Percentiles rank a stretch among this genome's conserved stretches.
Conservation (phyloP, 1,140 invertebrate species). For the Psix sp. region DNA sequence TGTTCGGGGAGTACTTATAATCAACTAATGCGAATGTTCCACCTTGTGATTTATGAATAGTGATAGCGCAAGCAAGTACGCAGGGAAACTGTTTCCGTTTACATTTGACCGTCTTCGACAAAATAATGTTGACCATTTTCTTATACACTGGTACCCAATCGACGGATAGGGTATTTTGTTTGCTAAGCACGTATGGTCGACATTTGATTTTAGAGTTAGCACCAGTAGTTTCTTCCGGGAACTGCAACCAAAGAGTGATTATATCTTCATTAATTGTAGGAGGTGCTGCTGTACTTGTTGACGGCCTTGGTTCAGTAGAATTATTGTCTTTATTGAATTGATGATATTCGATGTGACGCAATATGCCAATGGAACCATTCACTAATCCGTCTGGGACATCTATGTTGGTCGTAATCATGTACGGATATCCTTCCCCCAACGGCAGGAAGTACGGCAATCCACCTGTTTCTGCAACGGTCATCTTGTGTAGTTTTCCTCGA, state of each 20-base stretch:
- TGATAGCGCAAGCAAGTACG: slow-evolving; percentile 61
- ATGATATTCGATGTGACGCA: slow-evolving; percentile 61
- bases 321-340: slow-evolving; percentile 33
- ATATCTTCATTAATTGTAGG: slow-evolving; percentile 38
- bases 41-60: slow-evolving; percentile 60
- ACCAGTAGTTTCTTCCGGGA: not conserved
- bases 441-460: slow-evolving; percentile 67
- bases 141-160: slow-evolving; percentile 57
- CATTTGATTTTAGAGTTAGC: not conserved
- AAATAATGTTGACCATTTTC: slow-evolving; percentile 58
- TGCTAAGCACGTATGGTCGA: not conserved
- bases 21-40: slow-evolving; percentile 58
- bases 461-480: slow-evolving; percentile 63
- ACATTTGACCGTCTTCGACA: slow-evolving; percentile 11
- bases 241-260: slow-evolving; percentile 1
- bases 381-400: slow-evolving; percentile 66
- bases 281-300: slow-evolving; percentile 41
- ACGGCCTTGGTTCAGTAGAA: slow-evolving; percentile 33
- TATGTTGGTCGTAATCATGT: slow-evolving; percentile 70
- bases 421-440: slow-evolving; percentile 60
- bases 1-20: slow-evolving; percentile 50
- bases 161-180: slow-evolving; percentile 42
- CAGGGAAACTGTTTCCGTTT: slow-evolving; percentile 65
- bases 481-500: slow-evolving; percentile 65
- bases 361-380: slow-evolving; percentile 67